A percentile compares a stretch with the other conserved stretches of the same genome.
These are phyloP conservation scores for Cydia amplana DNA, from an alignment of 1,140 invertebrate species.

Conservation along the genomic window DNA sequence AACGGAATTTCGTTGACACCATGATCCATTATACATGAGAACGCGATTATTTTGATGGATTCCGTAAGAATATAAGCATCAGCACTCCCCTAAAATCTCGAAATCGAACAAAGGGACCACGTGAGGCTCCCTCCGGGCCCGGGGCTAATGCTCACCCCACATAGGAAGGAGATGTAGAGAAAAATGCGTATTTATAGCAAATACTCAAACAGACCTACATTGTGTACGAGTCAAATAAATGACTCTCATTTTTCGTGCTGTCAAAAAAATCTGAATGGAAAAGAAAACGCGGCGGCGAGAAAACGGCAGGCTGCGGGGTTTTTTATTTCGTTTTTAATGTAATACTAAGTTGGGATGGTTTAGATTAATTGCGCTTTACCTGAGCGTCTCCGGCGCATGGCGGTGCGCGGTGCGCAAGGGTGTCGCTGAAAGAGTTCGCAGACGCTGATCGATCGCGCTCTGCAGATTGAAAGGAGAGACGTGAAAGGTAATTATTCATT, in stretches of 20 bases:
- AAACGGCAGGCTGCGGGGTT: constrained; percentile 70
- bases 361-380: constrained; percentile 78
- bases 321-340: constrained; percentile 78
- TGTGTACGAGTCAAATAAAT: constrained; percentile 80
- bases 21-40: constrained; percentile 71
- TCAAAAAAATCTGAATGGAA: constrained; percentile 79
- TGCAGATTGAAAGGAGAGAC: constrained; percentile 77
- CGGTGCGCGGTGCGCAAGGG: constrained; percentile 56
- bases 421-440: constrained; percentile 74
- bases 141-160: constrained; percentile 76
- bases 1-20: constrained; percentile 63
- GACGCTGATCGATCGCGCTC: constrained; percentile 75
- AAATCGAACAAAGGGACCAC: constrained; percentile 76
- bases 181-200: constrained; percentile 80
- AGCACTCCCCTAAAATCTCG: constrained; percentile 75
- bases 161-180: constrained; percentile 77
- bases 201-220: constrained; percentile 79
- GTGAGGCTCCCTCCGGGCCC: constrained; percentile 69
- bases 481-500: constrained; percentile 79
- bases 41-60: constrained; percentile 76
- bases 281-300: constrained; percentile 75
- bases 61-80: constrained; percentile 70
- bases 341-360: constrained; percentile 78
- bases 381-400: constrained; percentile 45
- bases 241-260: constrained; percentile 78